Base-by-base conservation (phyloP, 35 echinoderm and acorn worm species). In the Ophioderma brevispina region DNA sequence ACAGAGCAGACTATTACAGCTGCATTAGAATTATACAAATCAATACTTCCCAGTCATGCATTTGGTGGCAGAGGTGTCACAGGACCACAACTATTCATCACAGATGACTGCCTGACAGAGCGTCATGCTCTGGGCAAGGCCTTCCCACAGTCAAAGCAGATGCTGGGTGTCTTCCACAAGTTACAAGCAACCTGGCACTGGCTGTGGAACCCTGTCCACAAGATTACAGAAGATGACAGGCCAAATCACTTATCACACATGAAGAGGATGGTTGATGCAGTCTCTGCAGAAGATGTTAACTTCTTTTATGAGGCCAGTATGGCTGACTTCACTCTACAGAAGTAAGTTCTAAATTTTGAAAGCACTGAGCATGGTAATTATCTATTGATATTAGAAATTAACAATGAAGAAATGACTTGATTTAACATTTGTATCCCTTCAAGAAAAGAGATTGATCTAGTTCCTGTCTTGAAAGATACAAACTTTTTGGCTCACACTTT, bases 161-260 rank as follows among this genome's bases (percentile, higher is more conserved):
- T 96, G 8, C 75, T 96, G 0, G 93, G 94, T 64, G 32, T 55
- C 21, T 97, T 90, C 42, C 95, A 97, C 39, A 13, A 93, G 33
- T 75, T 97, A n/a, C 91, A 93, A 38, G 94, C 91, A 15, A 82
- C 82, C 13, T 93, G 94, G 87, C 88, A 91, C 37, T 97, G 91
- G 91, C 50, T 97, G 78, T 97, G 87, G 95, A 87, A 92, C 36
- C 36, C 19, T 18, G 90, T 86, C 64, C 76, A 96, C 64, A 8
- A 34, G 32, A 63, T 96, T 1, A 35, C 0, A 2, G 64, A 79
- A 35, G 39, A 40, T 23, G 55, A 78, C 46, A 75, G 86, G 6
- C 85, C 34, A 32, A 39, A 56, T 63, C 75, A 88, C 0, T 43
- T 81, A 1, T 36, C 14, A 18, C 55, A 36, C 35, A 59, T 94